A percentile compares a stretch with the other conserved stretches of the same genome.
phyloP scores from a whole-genome alignment of 2,113 vertebrate species.

The Ceuthmochares aereus region DNA sequence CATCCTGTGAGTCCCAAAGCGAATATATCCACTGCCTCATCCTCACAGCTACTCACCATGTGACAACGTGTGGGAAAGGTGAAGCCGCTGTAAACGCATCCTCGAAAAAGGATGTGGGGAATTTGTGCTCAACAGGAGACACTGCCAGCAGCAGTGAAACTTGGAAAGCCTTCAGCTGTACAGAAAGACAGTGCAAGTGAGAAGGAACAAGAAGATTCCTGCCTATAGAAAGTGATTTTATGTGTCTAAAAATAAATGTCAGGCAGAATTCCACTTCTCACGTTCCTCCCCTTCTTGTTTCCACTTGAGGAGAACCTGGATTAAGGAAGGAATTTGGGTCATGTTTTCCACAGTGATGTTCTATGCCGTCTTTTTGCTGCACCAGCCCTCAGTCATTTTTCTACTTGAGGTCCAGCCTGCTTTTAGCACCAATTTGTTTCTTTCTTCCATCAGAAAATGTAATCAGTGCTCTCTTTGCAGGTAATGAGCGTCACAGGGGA shows the following conservation, averaged over 20 bases:
- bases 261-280: neutral
- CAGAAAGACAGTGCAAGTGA: rapidly evolving
- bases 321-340: neutral
- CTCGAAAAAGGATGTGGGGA: neutral
- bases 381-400: neutral
- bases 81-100: neutral
- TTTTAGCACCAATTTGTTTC: neutral
- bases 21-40: neutral
- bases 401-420: rapidly evolving
- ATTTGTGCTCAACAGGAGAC: no score
- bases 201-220: neutral
- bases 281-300: neutral
- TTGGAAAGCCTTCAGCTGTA: neutral
- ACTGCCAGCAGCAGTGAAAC: rapidly evolving
- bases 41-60: rapidly evolving
- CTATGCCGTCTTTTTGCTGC: neutral
- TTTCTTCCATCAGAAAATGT: neutral
- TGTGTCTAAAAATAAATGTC: neutral
- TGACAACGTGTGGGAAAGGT: neutral
- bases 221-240: neutral
- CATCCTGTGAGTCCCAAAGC: neutral
- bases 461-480: neutral
- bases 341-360: neutral
- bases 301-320: rapidly evolving
- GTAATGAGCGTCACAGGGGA: rapidly evolving